phyloP scores from a whole-genome alignment of 2,797 vertebrate genomes.

The Pangasius macronema region DNA sequence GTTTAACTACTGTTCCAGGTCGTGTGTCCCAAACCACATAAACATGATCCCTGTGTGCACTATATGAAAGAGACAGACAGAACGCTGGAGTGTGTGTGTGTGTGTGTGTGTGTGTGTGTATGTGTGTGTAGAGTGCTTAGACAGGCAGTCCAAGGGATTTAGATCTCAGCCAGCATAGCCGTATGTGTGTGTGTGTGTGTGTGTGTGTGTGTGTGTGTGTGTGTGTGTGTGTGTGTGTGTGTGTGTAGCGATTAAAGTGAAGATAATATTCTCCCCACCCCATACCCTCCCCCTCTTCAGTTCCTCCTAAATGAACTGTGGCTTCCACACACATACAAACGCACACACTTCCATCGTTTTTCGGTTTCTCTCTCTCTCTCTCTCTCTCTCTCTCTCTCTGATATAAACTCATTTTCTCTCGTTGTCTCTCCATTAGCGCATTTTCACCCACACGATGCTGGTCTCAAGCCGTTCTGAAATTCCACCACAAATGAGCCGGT shows the following conservation, averaged over 20 bases:
- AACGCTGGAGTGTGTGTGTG: too few species aligned
- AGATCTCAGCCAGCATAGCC: slow-evolving; percentile 40
- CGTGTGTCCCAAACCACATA: slow-evolving; percentile 42
- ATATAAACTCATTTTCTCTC: not conserved
- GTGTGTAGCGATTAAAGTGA: slow-evolving; percentile 45
- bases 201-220: slow-evolving; percentile 53
- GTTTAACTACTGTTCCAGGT: slow-evolving; percentile 55
- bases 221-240: slow-evolving; percentile 56
- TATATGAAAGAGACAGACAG: slow-evolving; percentile 27
- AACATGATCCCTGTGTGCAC: slow-evolving; percentile 45
- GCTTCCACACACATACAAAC: slow-evolving; percentile 66
- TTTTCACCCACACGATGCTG: not conserved
- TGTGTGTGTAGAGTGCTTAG: slow-evolving; percentile 70
- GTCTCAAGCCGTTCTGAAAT: not conserved
- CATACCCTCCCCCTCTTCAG: slow-evolving; percentile 32
- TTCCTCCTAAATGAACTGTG: slow-evolving; percentile 68
- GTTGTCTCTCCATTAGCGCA: not conserved
- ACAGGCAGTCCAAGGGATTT: slow-evolving; percentile 78
- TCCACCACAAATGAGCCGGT: not conserved
- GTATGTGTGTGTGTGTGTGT: slow-evolving; percentile 41
- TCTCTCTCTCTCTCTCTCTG: not conserved
- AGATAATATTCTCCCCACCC: slow-evolving; percentile 68
- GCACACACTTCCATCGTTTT: slow-evolving; percentile 44
- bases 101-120: slow-evolving; percentile 38
- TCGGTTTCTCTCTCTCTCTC: slow-evolving; percentile 11